Evolutionary conservation across 2,113 vertebrate genomes (phyloP).

Genomic region (Barbus barbus): DNA sequence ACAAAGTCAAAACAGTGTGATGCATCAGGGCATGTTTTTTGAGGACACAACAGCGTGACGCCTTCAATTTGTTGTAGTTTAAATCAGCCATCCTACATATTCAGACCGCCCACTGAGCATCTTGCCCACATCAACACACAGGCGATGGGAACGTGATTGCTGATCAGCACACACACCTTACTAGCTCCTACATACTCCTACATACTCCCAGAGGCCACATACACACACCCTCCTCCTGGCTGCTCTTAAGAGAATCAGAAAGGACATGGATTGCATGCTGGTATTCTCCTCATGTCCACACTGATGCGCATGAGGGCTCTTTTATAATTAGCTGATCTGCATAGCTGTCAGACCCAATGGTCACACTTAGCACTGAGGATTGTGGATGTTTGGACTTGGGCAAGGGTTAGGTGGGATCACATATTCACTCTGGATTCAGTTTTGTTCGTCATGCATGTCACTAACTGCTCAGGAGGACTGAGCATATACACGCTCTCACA

Average conservation of each 20-base stretch:
- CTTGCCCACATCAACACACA: slow-evolving; percentile 56
- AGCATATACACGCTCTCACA: slow-evolving; percentile 19
- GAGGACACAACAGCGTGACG: slow-evolving; percentile 20
- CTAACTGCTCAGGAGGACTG: not conserved
- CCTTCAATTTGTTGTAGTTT: slow-evolving; percentile 24
- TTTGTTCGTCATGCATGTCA: slow-evolving; percentile 19
- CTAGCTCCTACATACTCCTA: slow-evolving; percentile 56
- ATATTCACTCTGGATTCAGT: slow-evolving; percentile 9
- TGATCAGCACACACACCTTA: slow-evolving; percentile 41
- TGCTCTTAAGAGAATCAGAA: slow-evolving; percentile 3
- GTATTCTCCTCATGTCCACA: slow-evolving; percentile 21
- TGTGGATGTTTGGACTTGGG: slow-evolving; percentile 42
- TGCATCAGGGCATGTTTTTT: not conserved
- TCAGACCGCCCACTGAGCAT: slow-evolving; percentile 52
- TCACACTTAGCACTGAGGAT: slow-evolving; percentile 50
- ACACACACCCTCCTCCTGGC: not conserved
- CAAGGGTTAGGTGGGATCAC: slow-evolving; percentile 55
- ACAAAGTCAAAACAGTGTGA: slow-evolving; percentile 18
- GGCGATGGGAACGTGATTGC: slow-evolving; percentile 53
- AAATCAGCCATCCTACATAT: slow-evolving; percentile 52
- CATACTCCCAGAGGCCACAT: slow-evolving; percentile 35
- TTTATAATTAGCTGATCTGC: slow-evolving; percentile 63
- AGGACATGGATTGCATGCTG: not conserved
- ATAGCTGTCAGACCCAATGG: slow-evolving; percentile 55
- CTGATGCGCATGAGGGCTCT: slow-evolving; percentile 45